A percentile compares a stretch with the other conserved stretches of the same genome.
These are phyloP conservation scores for Clarias laeviceps DNA, from an alignment of 2,797 vertebrate species.

Conservation along the genomic window DNA sequence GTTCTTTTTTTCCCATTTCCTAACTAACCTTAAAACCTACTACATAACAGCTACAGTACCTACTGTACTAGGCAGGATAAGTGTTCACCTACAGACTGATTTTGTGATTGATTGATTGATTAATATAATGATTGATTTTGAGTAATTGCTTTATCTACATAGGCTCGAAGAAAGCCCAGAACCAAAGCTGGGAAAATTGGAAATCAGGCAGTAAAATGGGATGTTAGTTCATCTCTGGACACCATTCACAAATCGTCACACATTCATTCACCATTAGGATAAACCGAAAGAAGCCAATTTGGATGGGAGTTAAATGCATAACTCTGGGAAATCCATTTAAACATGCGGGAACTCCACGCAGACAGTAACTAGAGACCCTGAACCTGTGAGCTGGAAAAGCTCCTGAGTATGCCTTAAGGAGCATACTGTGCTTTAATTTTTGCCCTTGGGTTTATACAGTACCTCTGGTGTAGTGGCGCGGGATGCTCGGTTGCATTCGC, in stretches of 20 bases:
- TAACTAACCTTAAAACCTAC: background rate
- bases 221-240: background rate
- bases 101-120: background rate
- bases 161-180: background rate
- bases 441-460: slow-evolving; percentile 20
- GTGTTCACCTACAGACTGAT: no score
- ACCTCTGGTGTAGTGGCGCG: slow-evolving; percentile 83
- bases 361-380: background rate
- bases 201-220: background rate
- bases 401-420: slow-evolving; percentile 7
- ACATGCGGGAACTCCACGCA: background rate
- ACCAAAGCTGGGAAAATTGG: no score
- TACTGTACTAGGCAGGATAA: background rate
- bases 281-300: background rate
- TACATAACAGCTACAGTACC: background rate
- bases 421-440: slow-evolving; percentile 8
- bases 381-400: background rate
- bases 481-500: slow-evolving; percentile 80
- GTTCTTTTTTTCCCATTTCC: background rate
- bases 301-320: background rate
- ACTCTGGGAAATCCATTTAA: background rate
- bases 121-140: background rate
- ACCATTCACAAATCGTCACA: background rate
- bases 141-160: background rate
- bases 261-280: background rate